Evolutionary conservation across 2,888 invertebrate genomes (phyloP).

Genomic region (Aphidius colemani): DNA sequence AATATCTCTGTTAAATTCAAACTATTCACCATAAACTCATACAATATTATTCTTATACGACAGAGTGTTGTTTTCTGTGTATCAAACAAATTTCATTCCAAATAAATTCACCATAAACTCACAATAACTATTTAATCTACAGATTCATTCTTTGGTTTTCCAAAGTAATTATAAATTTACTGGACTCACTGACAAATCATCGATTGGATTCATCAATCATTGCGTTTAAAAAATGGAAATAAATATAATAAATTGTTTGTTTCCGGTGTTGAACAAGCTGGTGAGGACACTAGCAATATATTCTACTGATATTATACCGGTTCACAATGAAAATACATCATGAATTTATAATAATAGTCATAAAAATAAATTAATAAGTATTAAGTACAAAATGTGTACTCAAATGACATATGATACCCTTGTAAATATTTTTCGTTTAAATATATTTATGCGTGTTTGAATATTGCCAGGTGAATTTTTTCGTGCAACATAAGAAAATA

Average conservation of each 20-base stretch:
- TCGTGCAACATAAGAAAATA: neutral
- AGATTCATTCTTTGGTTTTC: too few relatives aligned
- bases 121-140: too few relatives aligned
- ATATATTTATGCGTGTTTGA: conserved; percentile 12
- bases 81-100: conserved; percentile 3
- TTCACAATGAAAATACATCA: conserved; percentile 13
- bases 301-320: conserved; percentile 21
- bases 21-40: too few relatives aligned
- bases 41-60: too few relatives aligned
- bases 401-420: conserved; percentile 17
- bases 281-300: conserved; percentile 18
- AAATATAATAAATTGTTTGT: conserved; percentile 6
- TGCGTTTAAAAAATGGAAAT: neutral
- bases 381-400: conserved; percentile 10
- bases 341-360: conserved; percentile 1
- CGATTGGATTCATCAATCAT: too few relatives aligned
- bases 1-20: neutral
- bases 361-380: conserved; percentile 1
- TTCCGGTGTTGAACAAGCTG: conserved; percentile 26
- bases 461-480: conserved; percentile 13
- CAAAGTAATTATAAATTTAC: too few relatives aligned
- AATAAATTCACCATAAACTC: conserved; percentile 1
- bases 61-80: neutral
- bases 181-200: too few relatives aligned
- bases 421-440: neutral